Conservation (phyloP, 2,113 vertebrate species). For the Odontophorus gujanensis region DNA sequence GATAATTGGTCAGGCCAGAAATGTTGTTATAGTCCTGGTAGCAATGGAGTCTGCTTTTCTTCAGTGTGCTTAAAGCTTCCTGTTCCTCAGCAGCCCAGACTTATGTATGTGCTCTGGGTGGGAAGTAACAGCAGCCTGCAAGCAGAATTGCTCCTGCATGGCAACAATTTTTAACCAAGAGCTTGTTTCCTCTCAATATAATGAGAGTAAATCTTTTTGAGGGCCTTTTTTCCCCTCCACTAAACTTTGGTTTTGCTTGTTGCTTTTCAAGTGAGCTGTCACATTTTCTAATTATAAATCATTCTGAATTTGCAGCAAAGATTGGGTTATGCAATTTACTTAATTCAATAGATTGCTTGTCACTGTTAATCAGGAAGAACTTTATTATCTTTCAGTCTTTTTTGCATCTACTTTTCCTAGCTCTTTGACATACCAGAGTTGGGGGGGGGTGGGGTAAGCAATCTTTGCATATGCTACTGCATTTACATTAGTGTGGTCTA, state of each 20-base stretch:
- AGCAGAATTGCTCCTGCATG: not conserved
- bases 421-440: not conserved
- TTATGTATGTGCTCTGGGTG: not conserved
- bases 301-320: conserved; percentile 16
- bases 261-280: conserved; percentile 48
- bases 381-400: not conserved
- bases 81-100: not conserved
- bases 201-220: not conserved
- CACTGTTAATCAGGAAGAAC: conserved; percentile 9
- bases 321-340: not conserved
- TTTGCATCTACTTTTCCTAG: not conserved
- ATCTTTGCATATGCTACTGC: not conserved
- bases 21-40: not conserved
- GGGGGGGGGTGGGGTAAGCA: fast-evolving
- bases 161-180: conserved; percentile 13
- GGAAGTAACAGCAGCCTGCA: not conserved
- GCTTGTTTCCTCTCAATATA: not conserved
- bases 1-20: not conserved
- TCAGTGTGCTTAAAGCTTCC: not conserved
- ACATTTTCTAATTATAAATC: conserved; percentile 54
- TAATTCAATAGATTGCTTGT: conserved; percentile 16
- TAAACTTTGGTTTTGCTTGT: conserved; percentile 11
- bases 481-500: not conserved
- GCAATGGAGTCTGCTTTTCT: not conserved
- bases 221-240: not conserved